phyloP scores from a whole-genome alignment of 2,888 invertebrate genomes.

The Drosophila cracens region DNA sequence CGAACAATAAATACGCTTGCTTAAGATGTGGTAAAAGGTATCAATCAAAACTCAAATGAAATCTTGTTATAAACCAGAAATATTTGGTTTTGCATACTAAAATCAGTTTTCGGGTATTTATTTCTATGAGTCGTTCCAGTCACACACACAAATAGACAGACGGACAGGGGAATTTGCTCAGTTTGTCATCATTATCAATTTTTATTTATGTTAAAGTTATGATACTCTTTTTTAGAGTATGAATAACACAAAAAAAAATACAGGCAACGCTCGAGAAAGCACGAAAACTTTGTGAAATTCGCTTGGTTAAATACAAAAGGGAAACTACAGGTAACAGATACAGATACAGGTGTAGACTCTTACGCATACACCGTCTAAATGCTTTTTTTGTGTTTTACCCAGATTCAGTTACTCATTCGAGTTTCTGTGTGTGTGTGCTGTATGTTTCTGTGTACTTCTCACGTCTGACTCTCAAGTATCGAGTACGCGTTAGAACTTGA shows the following conservation, averaged over 20 bases:
- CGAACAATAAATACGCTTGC: constrained; percentile 27
- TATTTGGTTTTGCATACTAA: background rate
- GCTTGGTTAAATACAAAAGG: constrained; percentile 53
- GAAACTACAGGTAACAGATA: constrained; percentile 33
- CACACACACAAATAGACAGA: background rate
- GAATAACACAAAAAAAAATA: constrained; percentile 11
- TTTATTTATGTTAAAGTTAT: background rate
- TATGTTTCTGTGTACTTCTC: constrained; percentile 20
- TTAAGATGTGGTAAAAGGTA: background rate
- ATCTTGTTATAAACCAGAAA: background rate
- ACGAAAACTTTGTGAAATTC: constrained; percentile 58
- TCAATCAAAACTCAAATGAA: background rate
- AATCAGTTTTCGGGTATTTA: background rate
- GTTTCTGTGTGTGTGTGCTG: background rate
- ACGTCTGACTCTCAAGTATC: constrained; percentile 26
- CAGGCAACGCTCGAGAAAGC: constrained; percentile 66
- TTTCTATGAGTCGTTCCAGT: background rate
- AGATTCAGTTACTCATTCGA: constrained; percentile 39
- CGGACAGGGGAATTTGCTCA: background rate
- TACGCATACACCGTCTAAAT: background rate
- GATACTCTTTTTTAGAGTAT: constrained; percentile 10
- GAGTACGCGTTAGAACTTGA: constrained; percentile 42
- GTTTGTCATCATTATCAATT: background rate
- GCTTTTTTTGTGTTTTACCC: constrained; percentile 45
- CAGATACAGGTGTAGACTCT: background rate